Base-by-base conservation (phyloP, 2,888 invertebrate genomes). In the Deilephila porcellus region DNA sequence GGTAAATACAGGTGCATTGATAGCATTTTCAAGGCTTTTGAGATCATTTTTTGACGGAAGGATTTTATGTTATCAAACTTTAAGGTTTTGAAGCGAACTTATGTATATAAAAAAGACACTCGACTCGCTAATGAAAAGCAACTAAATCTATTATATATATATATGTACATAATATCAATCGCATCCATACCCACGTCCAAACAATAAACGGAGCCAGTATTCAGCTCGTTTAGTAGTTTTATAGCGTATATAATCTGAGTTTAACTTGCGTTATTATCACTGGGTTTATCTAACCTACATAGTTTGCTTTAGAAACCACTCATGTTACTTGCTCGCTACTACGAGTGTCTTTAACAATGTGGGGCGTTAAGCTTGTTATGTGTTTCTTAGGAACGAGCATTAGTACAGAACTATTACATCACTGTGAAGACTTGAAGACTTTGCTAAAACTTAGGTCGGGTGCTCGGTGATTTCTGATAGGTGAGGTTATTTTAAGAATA, bases 291-390 rank as follows among this genome's bases (percentile, higher is more conserved):
- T 73, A 73, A 70, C 73, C 60, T 70, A 70, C 60, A 60, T 70
- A 74, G 74, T 74, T 67, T 72, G 60, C 60, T 64, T 62, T 63
- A 32, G 71, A 75, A 75, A 59, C 75, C 75, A 71, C 71, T 73
- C 73, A 75, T 73, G 72, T 70, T 72, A 74, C 52, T 67, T 25
- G 60, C 52, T 56, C 71, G 67, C 59, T 52, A 52, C 73, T 73
- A 71, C 45, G 64, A 71, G 73, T 71, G 71, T 71, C 71, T 73
- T 78, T 83, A 82, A 82, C 82, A 81, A 80, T 77, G 76, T 81
- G 79, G 75, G 80, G 74, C 82, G 76, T 70, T 82, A 83, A 82
- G 78, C 82, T 75, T 77, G 79, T 82, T 82, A 82, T 64, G 76
- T 77, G 74, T 77, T 70, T 73, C 78, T 78, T 75, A 71, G 74